phyloP scores from a whole-genome alignment of 2,797 vertebrate genomes.

The Dendrocincla tyrannina region DNA sequence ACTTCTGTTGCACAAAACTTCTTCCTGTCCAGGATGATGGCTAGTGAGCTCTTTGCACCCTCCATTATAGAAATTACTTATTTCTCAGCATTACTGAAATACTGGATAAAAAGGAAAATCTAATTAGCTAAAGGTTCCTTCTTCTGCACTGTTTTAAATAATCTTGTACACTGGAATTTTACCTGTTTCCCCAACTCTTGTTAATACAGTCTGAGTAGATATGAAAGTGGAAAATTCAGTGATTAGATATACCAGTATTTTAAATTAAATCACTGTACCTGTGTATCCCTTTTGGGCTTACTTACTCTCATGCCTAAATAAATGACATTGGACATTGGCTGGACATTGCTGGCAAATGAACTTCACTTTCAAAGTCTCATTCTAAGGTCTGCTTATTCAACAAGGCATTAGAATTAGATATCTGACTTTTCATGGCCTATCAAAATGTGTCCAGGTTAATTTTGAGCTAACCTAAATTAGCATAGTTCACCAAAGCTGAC shows the following conservation, averaged over 20 bases:
- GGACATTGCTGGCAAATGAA: background rate
- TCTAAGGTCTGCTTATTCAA: background rate
- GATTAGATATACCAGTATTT: background rate
- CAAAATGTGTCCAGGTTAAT: background rate
- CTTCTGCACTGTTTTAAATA: background rate
- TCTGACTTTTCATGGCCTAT: background rate
- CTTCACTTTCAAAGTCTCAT: background rate
- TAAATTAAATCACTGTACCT: background rate
- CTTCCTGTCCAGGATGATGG: background rate
- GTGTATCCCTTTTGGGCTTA: background rate
- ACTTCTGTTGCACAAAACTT: background rate
- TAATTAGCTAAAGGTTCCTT: background rate
- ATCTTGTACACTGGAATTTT: background rate
- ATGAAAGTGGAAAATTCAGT: background rate
- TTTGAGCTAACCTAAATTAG: background rate
- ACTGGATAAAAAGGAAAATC: background rate
- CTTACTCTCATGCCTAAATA: background rate
- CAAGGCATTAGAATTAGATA: background rate
- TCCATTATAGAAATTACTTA: background rate
- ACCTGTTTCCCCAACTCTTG: background rate
- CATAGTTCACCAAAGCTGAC: background rate
- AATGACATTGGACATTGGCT: background rate
- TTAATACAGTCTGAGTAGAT: background rate
- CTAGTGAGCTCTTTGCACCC: background rate
- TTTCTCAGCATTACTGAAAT: background rate